Base-by-base conservation (phyloP, 2,888 invertebrate species). In the Alsophila aescularia region DNA sequence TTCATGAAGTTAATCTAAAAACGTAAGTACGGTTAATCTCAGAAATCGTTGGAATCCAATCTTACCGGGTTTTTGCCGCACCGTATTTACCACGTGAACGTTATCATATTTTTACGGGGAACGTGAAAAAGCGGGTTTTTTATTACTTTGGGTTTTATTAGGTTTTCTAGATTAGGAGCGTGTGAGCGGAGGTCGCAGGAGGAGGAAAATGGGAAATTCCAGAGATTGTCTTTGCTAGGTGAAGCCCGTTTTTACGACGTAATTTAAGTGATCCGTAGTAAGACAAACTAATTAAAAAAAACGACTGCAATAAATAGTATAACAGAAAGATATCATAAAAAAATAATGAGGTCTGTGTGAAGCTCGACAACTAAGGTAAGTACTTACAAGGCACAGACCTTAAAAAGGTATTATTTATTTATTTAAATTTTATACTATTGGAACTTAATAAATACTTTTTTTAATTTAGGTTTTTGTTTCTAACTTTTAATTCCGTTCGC, bases 41-140 rank as follows among this genome's bases (percentile, higher is more conserved):
- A 48, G 39, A 36, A 42, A 32, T 16, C 31, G 42, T 24, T 21
- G n/a, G 21, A 41, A 50, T 35, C 40, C 31, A 55, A 55, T 50
- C 35, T 45, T 36, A 39, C 24, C 31, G 42, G 16, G 45, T 14
- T 35, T 48, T 50, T 31, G 29, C 34, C 50, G 47, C 54, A 54
- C 53, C 63, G 63, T 60, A 56, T 47, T 14, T 36, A 16, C 31
- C 58, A 85, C 88, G 87, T 87, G 87, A 81, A 81, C 81, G 88
- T 91, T 90, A 91, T 90, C 90, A 91, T 89, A 89, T 88, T 90
- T 90, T 91, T 90, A 90, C 81, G 85, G 83, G 72, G 73, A 75
- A 87, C 87, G 87, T 89, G 90, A 88, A 90, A 90, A 88, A 80
- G 85, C 77, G 80, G 77, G 76, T 67, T 87, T 90, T n/a, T 90